These are phyloP conservation scores for Drosophila emarginata DNA, from an alignment of 2,888 invertebrate species.

Conservation along the genomic window DNA sequence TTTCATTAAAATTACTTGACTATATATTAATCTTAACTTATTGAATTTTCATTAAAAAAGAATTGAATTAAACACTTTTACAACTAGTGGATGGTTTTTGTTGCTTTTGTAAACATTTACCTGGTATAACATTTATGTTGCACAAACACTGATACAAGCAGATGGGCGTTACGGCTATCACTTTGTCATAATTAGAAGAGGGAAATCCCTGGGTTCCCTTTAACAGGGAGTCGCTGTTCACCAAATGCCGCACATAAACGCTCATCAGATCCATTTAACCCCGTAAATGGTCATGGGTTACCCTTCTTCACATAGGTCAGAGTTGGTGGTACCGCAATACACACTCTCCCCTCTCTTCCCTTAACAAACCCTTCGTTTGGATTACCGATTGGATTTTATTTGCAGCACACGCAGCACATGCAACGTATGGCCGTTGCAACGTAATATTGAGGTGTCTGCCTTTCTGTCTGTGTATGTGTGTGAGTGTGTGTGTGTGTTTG, in stretches of 20 bases:
- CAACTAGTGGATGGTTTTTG: neutral
- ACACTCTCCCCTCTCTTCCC: too few species aligned
- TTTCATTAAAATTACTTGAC: too few species aligned
- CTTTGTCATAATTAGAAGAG: slow-evolving; percentile 66
- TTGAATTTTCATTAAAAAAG: too few species aligned
- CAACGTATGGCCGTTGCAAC: slow-evolving; percentile 25
- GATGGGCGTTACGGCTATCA: neutral
- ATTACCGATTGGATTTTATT: slow-evolving; percentile 59
- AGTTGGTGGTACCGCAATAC: slow-evolving; percentile 11
- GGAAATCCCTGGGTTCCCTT: slow-evolving; percentile 18
- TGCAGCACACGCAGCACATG: slow-evolving; percentile 62
- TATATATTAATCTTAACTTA: too few species aligned
- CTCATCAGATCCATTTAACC: slow-evolving; percentile 76
- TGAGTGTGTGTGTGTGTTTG: slow-evolving; percentile 7
- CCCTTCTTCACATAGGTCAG: slow-evolving; percentile 32
- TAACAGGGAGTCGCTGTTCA: neutral
- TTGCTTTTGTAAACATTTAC: slow-evolving; percentile 27
- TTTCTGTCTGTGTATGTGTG: neutral
- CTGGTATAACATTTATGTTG: slow-evolving; percentile 18
- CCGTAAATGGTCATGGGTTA: slow-evolving; percentile 53
- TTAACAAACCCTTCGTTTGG: neutral
- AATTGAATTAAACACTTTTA: too few species aligned
- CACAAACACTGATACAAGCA: slow-evolving; percentile 7
- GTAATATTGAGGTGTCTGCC: neutral
- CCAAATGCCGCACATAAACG: slow-evolving; percentile 58